Percentiles rank a stretch among this genome's conserved stretches.
phyloP scores from a whole-genome alignment of 2,113 vertebrate genomes.

The Irena cyanogastra region DNA sequence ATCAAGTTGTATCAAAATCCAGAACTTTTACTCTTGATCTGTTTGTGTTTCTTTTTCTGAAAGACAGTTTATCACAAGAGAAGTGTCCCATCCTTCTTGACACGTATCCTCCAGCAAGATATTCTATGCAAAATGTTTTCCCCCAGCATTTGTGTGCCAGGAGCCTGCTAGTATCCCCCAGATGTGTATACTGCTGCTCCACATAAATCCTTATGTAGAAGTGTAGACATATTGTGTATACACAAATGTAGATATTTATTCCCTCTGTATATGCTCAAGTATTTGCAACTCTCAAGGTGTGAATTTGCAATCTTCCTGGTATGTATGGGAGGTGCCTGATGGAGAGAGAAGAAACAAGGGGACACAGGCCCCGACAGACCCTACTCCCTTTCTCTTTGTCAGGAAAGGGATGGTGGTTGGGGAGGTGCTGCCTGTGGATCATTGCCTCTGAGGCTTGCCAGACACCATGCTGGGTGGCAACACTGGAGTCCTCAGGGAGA shows the following conservation, averaged over 20 bases:
- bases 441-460: background rate
- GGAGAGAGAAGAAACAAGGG: background rate
- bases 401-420: background rate
- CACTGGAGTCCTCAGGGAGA: accelerated
- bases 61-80: background rate
- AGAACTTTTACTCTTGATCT: background rate
- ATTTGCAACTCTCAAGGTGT: background rate
- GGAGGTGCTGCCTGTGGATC: background rate
- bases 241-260: background rate
- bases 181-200: background rate
- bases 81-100: background rate
- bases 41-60: background rate
- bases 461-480: accelerated
- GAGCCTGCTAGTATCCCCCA: background rate
- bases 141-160: background rate
- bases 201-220: background rate
- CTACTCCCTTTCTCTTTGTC: background rate
- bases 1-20: background rate
- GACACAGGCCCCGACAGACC: accelerated
- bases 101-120: background rate
- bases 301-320: background rate
- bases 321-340: background rate
- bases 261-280: too few species aligned
- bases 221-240: background rate
- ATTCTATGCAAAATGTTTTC: background rate